Conservation (phyloP, 1,140 invertebrate species). For the Tribolium castaneum region DNA sequence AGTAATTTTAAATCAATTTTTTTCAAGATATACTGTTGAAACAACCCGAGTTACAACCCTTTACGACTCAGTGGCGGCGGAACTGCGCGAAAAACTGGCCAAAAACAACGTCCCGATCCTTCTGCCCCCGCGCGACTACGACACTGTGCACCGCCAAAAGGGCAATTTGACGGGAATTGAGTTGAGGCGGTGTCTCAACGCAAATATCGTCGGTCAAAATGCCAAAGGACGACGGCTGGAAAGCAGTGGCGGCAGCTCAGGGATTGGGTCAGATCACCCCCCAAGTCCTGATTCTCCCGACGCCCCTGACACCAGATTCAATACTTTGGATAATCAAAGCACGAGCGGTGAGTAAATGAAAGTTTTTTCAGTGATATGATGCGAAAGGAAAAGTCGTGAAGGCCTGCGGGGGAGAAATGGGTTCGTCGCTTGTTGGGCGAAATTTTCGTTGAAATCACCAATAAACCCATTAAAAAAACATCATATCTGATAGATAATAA, state of each 20-base stretch:
- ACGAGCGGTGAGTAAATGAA: conserved; percentile 66
- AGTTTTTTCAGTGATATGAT: no score
- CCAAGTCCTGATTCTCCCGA: conserved; percentile 78
- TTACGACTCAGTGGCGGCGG: conserved; percentile 92
- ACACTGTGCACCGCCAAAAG: conserved; percentile 85
- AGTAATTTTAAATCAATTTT: no score
- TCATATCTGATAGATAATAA: no score
- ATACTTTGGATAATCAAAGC: conserved; percentile 64
- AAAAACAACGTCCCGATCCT: conserved; percentile 83
- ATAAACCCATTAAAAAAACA: no score
- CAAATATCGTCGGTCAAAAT: conserved; percentile 76
- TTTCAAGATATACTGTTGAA: conserved; percentile 55
- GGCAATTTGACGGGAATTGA: conserved; percentile 87
- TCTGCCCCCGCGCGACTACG: conserved; percentile 92
- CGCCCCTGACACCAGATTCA: conserved; percentile 58
- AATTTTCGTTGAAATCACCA: no score
- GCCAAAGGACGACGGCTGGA: conserved; percentile 64
- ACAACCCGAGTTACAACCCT: conserved; percentile 73
- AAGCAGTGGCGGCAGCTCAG: conserved; percentile 73
- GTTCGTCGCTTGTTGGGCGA: no score
- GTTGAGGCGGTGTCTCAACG: conserved; percentile 76
- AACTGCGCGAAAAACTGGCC: conserved; percentile 86
- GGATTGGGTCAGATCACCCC: conserved; percentile 89
- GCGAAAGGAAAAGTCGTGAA: no score
- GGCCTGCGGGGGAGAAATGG: no score